Evolutionary conservation across 2,888 invertebrate species (phyloP), one percentile per base, ranked within the genome.

Genomic region (Cheiracanthium punctorium): DNA sequence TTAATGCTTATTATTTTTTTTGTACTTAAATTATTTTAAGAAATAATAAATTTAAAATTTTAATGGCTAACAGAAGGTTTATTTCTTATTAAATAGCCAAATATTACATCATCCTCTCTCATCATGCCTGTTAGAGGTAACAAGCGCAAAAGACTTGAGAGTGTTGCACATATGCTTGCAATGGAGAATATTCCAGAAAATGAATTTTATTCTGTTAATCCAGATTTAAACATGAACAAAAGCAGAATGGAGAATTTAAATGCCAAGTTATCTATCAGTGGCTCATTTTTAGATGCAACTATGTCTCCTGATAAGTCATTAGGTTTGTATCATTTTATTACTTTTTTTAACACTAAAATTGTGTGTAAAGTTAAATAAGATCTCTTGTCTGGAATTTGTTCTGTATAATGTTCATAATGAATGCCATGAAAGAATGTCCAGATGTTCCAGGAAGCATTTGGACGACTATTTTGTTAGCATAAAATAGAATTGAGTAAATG

Each of bases 241-340:
- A 94, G 97, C 88, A 96, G 97, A 0, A 96, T 96, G 8, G 97
- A 97, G 92, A n/a, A n/a, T n/a, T n/a, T n/a, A n/a, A 95, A 96
- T 70, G 96, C 96, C 43, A 93, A 96, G 87, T 93, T 97, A 82
- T 96, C 96, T 89, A 94, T 96, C 79, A 96, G 96, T 89, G 96
- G 96, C 41, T 97, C 97, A 90, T 95, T 97, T 92, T 93, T 98
- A 89, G 98, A 98, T 91, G 96, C 95, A 90, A 97, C 97, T 76
- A 94, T 95, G 76, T 95, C 96, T 92, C 96, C 96, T 0, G 95
- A 95, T 90, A 82, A 88, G 88, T 76, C 69, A 58, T 29, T 70
- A 69, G 79, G 76, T 87, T 24, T 37, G 86, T 80, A n/a, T 29
- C 32, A 30, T 32, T 64, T 20, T 41, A 0, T 41, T 29, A 1